These are phyloP conservation scores for Dasysyrphus albostriatus DNA, from an alignment of 2,888 invertebrate species.

Conservation along the genomic window DNA sequence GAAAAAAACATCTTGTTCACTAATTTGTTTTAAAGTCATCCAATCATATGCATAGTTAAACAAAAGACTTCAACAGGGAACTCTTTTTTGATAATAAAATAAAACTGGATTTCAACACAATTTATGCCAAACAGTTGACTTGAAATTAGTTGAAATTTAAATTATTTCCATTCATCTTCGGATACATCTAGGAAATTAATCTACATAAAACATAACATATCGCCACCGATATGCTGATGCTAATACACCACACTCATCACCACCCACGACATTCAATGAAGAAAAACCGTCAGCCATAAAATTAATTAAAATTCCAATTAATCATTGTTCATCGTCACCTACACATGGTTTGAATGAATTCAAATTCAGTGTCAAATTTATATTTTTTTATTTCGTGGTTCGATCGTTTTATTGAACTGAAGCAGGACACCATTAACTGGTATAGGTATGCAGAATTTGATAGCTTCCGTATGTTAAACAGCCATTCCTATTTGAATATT, in stretches of 20 bases:
- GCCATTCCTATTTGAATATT: constrained; percentile 57
- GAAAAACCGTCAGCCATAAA: constrained; percentile 23
- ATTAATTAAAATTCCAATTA: constrained; percentile 30
- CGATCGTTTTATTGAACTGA: background rate
- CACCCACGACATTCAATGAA: background rate
- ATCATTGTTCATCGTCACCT: constrained; percentile 21
- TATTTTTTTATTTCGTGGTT: background rate
- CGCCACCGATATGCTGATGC: constrained; percentile 5
- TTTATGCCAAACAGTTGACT: constrained; percentile 34
- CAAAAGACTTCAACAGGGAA: constrained; percentile 50
- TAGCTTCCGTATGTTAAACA: constrained; percentile 4
- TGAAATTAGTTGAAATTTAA: constrained; percentile 42
- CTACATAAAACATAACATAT: constrained; percentile 30
- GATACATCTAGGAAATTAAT: constrained; percentile 29
- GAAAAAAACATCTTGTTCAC: constrained; percentile 24
- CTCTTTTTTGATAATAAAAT: constrained; percentile 17
- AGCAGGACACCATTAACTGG: constrained; percentile 6
- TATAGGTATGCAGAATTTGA: constrained; percentile 12
- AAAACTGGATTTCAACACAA: constrained; percentile 9
- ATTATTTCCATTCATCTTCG: constrained; percentile 42
- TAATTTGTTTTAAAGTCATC: constrained; percentile 35
- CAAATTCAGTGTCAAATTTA: constrained; percentile 6
- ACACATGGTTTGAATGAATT: background rate
- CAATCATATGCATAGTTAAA: constrained; percentile 9
- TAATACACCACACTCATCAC: background rate